These are phyloP conservation scores for Anagyrus pseudococci DNA, from an alignment of 2,888 invertebrate species.

Conservation along the genomic window DNA sequence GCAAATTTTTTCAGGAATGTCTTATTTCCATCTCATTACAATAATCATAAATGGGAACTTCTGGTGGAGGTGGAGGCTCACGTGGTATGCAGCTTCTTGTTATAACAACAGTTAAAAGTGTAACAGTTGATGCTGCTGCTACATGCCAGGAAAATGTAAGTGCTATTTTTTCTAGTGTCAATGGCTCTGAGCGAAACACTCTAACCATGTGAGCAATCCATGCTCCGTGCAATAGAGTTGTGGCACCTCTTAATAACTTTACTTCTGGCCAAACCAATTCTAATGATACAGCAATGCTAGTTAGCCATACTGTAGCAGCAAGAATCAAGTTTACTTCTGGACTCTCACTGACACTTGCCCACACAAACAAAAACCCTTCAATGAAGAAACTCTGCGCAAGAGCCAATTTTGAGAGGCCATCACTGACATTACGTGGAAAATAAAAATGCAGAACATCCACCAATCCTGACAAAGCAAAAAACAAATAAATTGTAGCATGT, in stretches of 20 bases:
- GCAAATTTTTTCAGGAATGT: constrained; percentile 17
- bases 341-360: constrained; percentile 42
- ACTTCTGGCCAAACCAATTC: constrained; percentile 55
- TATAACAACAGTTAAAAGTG: constrained; percentile 50
- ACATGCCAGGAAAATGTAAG: constrained; percentile 55
- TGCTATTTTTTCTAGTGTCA: constrained; percentile 42
- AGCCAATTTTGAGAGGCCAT: constrained; percentile 55
- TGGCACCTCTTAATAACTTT: constrained; percentile 49
- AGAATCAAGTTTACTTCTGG: constrained; percentile 45
- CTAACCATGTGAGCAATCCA: constrained; percentile 56
- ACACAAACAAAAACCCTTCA: constrained; percentile 58
- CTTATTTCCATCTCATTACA: constrained; percentile 42
- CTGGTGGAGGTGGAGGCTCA: constrained; percentile 48
- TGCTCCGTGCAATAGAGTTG: constrained; percentile 52
- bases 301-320: constrained; percentile 50
- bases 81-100: constrained; percentile 51
- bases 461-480: constrained; percentile 60
- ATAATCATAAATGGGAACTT: constrained; percentile 55
- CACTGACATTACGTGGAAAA: constrained; percentile 56
- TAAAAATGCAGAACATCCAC: constrained; percentile 60
- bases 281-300: constrained; percentile 46
- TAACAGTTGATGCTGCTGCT: constrained; percentile 52
- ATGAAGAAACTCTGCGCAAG: constrained; percentile 58
- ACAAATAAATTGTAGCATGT: constrained; percentile 59
- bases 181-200: constrained; percentile 40